Evolutionary conservation across 2,113 vertebrate genomes (phyloP).

Genomic region (Lophotis ruficrista): DNA sequence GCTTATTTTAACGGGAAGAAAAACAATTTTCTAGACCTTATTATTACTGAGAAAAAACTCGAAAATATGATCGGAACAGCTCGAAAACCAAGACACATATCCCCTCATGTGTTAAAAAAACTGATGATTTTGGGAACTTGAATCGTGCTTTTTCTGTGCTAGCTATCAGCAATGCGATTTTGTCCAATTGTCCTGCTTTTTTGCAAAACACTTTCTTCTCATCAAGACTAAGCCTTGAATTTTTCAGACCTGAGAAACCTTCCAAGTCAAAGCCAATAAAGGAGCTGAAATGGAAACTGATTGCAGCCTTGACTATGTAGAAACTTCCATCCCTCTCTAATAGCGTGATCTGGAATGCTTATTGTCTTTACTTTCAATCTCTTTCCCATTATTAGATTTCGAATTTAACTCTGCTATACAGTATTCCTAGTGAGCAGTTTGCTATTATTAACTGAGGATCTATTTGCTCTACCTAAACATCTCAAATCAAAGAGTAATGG

Average conservation of each 20-base stretch:
- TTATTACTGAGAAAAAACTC: constrained; percentile 9
- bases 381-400: background rate
- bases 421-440: background rate
- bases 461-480: constrained; percentile 2
- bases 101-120: background rate
- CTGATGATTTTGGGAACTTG: background rate
- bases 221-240: background rate
- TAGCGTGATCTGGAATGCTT: background rate
- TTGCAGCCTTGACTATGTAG: background rate
- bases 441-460: constrained; percentile 5
- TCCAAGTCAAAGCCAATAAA: background rate
- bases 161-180: background rate
- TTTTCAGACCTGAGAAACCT: background rate
- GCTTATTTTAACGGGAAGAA: constrained; percentile 19
- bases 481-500: background rate
- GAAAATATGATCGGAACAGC: background rate
- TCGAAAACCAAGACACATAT: background rate
- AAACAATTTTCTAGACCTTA: background rate
- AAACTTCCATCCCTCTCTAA: background rate
- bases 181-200: background rate
- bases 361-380: constrained; percentile 14
- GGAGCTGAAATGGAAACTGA: constrained; percentile 13
- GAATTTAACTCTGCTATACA: background rate
- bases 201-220: background rate
- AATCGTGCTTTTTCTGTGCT: background rate